phyloP scores from a whole-genome alignment of 2,888 invertebrate genomes.

The Pomacea canaliculata region DNA sequence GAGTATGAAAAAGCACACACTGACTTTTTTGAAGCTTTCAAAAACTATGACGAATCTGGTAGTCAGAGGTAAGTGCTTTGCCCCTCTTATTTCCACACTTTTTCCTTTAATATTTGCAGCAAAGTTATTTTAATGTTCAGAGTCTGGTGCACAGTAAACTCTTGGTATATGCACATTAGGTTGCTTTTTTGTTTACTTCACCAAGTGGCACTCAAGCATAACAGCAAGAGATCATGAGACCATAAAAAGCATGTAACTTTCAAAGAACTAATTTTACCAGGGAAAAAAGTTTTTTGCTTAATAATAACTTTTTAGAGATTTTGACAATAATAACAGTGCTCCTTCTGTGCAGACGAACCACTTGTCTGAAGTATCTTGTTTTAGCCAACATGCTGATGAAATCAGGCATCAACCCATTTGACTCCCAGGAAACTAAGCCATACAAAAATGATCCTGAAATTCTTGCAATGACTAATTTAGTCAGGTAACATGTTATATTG shows the following conservation, averaged over 20 bases:
- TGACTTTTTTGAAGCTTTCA: constrained; percentile 99
- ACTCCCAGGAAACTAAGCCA: constrained; percentile 99
- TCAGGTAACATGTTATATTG: constrained; percentile 70
- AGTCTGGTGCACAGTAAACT: too few species aligned
- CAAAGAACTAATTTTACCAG: too few species aligned
- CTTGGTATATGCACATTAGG: too few species aligned
- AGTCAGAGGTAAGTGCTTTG: constrained; percentile 78
- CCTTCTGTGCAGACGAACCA: constrained; percentile 78
- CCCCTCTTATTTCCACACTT: neutral
- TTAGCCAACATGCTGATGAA: constrained; percentile 99
- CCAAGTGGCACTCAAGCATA: too few species aligned
- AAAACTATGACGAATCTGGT: constrained; percentile 99
- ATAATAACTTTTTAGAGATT: too few species aligned
- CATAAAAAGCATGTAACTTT: too few species aligned
- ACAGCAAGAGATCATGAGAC: too few species aligned
- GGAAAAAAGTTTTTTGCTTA: too few species aligned
- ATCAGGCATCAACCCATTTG: constrained; percentile 99
- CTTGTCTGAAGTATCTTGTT: constrained; percentile 97
- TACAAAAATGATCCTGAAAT: constrained; percentile 99
- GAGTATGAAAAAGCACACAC: constrained; percentile 99
- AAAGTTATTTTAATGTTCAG: too few species aligned
- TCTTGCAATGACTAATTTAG: constrained; percentile 98
- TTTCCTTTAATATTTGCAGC: too few species aligned
- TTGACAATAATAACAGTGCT: too few species aligned
- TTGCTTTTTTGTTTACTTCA: too few species aligned